Conservation (phyloP, 2,888 invertebrate genomes). For the Macaria notata region DNA sequence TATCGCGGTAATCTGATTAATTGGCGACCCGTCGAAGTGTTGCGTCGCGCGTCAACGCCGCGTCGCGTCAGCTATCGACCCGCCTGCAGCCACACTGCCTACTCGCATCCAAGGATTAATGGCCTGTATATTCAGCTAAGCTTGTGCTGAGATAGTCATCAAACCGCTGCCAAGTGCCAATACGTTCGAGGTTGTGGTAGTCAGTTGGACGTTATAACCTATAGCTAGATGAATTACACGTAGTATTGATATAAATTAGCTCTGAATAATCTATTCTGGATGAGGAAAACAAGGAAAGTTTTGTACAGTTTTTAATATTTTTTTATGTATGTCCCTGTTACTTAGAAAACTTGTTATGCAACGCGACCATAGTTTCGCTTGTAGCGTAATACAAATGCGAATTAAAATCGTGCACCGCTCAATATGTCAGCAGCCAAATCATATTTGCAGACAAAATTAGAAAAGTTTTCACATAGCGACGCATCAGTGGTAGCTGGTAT, state of each 20-base stretch:
- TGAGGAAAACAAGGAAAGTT: no score
- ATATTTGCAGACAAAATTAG: conserved; percentile 10
- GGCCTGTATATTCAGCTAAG: neutral
- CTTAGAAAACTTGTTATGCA: no score
- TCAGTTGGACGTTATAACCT: no score
- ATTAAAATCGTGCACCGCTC: neutral
- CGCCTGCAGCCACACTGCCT: conserved; percentile 47
- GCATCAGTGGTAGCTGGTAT: conserved; percentile 11
- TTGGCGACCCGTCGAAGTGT: conserved; percentile 61
- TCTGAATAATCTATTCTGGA: no score
- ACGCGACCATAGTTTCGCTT: neutral
- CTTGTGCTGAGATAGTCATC: no score
- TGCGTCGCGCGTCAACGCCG: conserved; percentile 35
- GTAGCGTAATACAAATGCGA: neutral
- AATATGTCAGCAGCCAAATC: neutral
- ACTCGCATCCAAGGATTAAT: conserved; percentile 30
- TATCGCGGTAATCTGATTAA: conserved; percentile 72
- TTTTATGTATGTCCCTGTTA: no score
- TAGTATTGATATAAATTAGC: no score
- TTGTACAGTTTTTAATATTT: no score
- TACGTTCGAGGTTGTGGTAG: no score
- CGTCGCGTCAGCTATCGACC: conserved; percentile 49
- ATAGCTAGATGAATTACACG: no score
- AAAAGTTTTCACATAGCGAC: conserved; percentile 13
- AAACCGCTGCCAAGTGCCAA: no score